Conservation (phyloP, 2,113 vertebrate genomes). For the Rattus norvegicus region GRCr8 NC_086024.1:77515501-77516000, state of each 20-base stretch:
- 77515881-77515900: not conserved
- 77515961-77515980: not conserved
- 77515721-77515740: not conserved
- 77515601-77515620: not conserved
- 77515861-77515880: not conserved
- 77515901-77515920: not conserved
- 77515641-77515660: not conserved
- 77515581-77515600: not conserved
- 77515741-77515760: not conserved
- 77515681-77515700: not conserved
- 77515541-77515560: not conserved
- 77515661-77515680: not conserved
- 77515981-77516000: not conserved
- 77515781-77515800: no score
- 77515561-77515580: not conserved
- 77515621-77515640: not conserved
- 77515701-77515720: not conserved
- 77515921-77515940: rapidly evolving
- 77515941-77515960: not conserved
- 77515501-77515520: not conserved
- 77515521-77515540: not conserved
- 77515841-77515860: not conserved
- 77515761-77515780: not conserved
- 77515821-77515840: not conserved
- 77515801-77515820: no score